phyloP scores from a whole-genome alignment of 2,888 invertebrate genomes.

The Eristalinus aeneus region DNA sequence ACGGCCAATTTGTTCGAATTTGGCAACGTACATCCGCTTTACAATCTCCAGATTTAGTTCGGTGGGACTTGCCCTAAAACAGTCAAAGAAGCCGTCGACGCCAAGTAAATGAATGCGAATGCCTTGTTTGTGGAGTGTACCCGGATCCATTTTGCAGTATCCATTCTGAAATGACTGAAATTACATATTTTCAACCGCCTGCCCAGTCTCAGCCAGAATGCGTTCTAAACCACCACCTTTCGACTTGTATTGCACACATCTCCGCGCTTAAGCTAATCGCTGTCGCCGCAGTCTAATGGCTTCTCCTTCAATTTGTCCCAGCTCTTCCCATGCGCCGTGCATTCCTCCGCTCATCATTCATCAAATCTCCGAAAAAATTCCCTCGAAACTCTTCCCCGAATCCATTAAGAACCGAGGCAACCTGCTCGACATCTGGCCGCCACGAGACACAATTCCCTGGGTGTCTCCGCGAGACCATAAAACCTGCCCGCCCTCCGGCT shows the following conservation, averaged over 20 bases:
- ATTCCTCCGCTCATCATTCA: slow-evolving; percentile 20
- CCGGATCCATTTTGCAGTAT: too few species aligned
- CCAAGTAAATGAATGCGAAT: too few species aligned
- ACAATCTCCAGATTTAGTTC: too few species aligned
- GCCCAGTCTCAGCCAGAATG: too few species aligned
- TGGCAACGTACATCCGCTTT: too few species aligned
- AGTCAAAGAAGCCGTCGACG: too few species aligned
- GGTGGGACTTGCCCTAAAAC: too few species aligned
- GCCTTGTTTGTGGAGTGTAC: too few species aligned
- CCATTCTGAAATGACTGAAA: too few species aligned
- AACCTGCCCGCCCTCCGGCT: slow-evolving; percentile 32
- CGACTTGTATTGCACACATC: background rate
- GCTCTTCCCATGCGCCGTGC: background rate
- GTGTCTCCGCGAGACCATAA: slow-evolving; percentile 43
- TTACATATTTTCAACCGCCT: too few species aligned
- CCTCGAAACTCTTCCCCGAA: background rate
- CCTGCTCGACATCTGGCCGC: slow-evolving; percentile 62
- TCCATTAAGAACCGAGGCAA: slow-evolving; percentile 41
- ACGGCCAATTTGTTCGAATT: too few species aligned
- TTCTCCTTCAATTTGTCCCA: background rate
- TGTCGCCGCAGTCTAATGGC: background rate
- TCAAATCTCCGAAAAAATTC: slow-evolving; percentile 6
- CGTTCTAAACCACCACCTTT: background rate
- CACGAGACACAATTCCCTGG: slow-evolving; percentile 35
- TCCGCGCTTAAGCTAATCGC: background rate